Base-by-base conservation (phyloP, 2,888 invertebrate species). In the Hirtodrosophila alboralis region DNA sequence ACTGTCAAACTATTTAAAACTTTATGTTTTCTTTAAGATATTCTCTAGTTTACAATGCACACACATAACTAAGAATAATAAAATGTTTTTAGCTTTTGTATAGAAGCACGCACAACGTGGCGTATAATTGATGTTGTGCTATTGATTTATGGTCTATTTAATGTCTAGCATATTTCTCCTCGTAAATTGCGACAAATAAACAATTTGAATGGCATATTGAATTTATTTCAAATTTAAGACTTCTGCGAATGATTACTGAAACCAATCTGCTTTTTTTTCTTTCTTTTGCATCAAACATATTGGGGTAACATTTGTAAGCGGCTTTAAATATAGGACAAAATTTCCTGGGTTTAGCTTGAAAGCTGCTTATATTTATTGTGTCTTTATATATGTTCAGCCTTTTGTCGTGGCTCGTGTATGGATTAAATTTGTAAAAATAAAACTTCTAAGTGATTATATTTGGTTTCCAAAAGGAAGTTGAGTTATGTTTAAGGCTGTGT, bases 121-220 rank as follows among this genome's bases (percentile, higher is more conserved):
- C 74, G 62, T 56, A 68, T 69, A 69, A 69, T 61, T 49, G 56
- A 62, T 73, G 16, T 5, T 73, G 16, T 5, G 18, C 2, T 14
- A 47, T 47, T 37, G 59, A 68, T 41, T 54, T 60, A 65, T 66
- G 51, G 6, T 5, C 36, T 31, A 40, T 31, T 48, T 40, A 38
- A 49, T 49, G 48, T 28, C 33, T 6, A 26, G 21, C 26, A 30
- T 23, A 53, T 38, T 33, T 68, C n/a, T n/a, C n/a, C n/a, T n/a
- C n/a, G n/a, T n/a, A 38, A 43, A 31, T 8, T 33, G 45, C 10
- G n/a, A 27, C 47, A 43, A 48, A 61, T 45, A 36, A 41, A 23
- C 54, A 45, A 9, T 14, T 34, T 13, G 18, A 63, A 31, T 33
- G 36, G 8, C 38, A 14, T 16, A 53, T 41, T 38, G 45, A 43